Conservation (phyloP, 1,140 invertebrate genomes). For the Megathymus violae region DNA sequence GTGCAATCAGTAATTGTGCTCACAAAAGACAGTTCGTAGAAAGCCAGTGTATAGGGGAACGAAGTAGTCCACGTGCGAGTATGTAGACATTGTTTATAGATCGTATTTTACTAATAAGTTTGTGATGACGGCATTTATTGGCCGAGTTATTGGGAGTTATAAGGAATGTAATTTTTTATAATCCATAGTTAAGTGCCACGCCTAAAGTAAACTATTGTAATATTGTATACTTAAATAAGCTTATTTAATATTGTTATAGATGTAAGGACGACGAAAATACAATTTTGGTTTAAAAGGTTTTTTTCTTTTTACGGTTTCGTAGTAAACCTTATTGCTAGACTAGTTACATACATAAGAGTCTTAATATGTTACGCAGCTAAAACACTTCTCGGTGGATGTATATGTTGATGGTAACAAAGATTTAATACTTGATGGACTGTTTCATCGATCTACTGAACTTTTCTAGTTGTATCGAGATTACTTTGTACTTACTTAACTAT, state of each 20-base stretch:
- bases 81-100: slow-evolving; percentile 52
- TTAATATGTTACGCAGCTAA: too few relatives aligned
- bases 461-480: too few relatives aligned
- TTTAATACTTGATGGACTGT: too few relatives aligned
- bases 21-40: slow-evolving; percentile 77
- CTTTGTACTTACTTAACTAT: too few relatives aligned
- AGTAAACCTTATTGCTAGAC: too few relatives aligned
- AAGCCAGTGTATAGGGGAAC: slow-evolving; percentile 51
- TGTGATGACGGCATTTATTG: slow-evolving; percentile 81
- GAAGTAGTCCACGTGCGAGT: slow-evolving; percentile 49
- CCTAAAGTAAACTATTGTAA: slow-evolving; percentile 76
- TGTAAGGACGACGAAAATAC: slow-evolving; percentile 72
- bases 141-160: slow-evolving; percentile 73
- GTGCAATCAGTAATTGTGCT: slow-evolving; percentile 61
- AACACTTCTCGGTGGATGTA: too few relatives aligned
- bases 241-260: slow-evolving; percentile 79
- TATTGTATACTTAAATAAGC: slow-evolving; percentile 72
- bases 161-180: slow-evolving; percentile 76
- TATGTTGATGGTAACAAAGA: too few relatives aligned
- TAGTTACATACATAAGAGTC: too few relatives aligned
- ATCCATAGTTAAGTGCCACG: slow-evolving; percentile 78
- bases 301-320: slow-evolving; percentile 45
- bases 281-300: slow-evolving; percentile 62
- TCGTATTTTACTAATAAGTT: slow-evolving; percentile 58
- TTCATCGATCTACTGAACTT: too few relatives aligned